Percentiles rank a stretch among this genome's conserved stretches.
These are phyloP conservation scores for Campaea margaritaria DNA, from an alignment of 2,888 invertebrate genomes.

Conservation along the genomic window DNA sequence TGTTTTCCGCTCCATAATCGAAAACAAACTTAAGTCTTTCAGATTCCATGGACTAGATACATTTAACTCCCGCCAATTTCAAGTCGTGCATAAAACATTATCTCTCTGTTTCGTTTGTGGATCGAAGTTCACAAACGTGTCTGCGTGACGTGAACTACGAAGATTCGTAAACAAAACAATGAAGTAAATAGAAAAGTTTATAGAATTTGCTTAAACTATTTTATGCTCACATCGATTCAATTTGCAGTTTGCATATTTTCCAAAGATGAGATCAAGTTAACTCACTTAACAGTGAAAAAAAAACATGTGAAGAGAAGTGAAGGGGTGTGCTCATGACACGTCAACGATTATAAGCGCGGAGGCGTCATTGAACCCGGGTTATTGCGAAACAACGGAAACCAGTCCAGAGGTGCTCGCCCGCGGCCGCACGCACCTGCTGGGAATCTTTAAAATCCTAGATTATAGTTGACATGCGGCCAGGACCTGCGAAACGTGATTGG, in stretches of 20 bases:
- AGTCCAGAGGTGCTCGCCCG: slow-evolving; percentile 64
- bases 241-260: neutral
- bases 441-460: slow-evolving; percentile 84
- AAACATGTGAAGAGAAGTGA: slow-evolving; percentile 47
- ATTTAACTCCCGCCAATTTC: slow-evolving; percentile 25
- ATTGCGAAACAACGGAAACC: slow-evolving; percentile 86
- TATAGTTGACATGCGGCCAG: slow-evolving; percentile 79
- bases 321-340: slow-evolving; percentile 76
- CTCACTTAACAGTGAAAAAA: slow-evolving; percentile 2
- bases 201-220: no score
- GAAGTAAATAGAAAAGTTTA: no score
- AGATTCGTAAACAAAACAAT: neutral
- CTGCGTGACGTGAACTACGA: neutral
- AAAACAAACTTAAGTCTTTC: slow-evolving; percentile 39
- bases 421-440: slow-evolving; percentile 72
- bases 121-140: slow-evolving; percentile 13
- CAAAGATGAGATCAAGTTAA: neutral
- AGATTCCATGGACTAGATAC: slow-evolving; percentile 38
- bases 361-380: slow-evolving; percentile 83
- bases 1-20: slow-evolving; percentile 19
- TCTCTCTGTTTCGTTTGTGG: slow-evolving; percentile 20
- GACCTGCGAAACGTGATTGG: slow-evolving; percentile 68
- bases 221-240: no score
- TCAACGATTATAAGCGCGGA: slow-evolving; percentile 75
- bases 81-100: slow-evolving; percentile 35